Evolutionary conservation across 2,888 invertebrate species (phyloP).

Genomic region (Patella pellucida): DNA sequence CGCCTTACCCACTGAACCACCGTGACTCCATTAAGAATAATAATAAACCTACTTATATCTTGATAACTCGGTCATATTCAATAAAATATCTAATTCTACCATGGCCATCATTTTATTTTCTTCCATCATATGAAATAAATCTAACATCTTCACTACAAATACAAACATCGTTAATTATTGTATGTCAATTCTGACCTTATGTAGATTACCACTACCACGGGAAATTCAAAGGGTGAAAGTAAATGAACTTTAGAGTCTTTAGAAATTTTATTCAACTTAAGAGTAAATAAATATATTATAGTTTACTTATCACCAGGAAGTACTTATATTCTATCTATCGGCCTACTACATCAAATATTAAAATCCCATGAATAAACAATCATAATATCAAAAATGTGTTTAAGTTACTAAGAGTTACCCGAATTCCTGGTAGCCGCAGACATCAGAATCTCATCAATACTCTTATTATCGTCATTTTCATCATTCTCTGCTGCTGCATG

Average conservation of each 20-base stretch:
- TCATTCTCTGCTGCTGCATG: not conserved
- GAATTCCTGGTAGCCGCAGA: not conserved
- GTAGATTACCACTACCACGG: not conserved
- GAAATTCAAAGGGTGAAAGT: no score
- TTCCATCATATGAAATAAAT: slow-evolving; percentile 33
- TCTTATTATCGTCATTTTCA: not conserved
- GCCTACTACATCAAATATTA: no score
- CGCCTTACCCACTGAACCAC: no score
- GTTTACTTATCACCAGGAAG: no score
- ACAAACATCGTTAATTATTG: not conserved
- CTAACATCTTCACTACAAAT: slow-evolving; percentile 23
- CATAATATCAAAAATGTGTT: not conserved
- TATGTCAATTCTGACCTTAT: not conserved
- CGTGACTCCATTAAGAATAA: not conserved
- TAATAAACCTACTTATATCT: slow-evolving; percentile 17
- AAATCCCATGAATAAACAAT: not conserved
- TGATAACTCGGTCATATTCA: slow-evolving; percentile 26
- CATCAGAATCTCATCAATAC: not conserved
- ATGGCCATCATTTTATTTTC: slow-evolving; percentile 34
- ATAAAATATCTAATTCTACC: slow-evolving; percentile 47
- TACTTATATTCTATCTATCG: no score
- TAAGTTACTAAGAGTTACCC: not conserved
- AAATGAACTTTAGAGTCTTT: no score
- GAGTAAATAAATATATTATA: no score
- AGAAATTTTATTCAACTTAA: no score